These are phyloP conservation scores for Numida meleagris DNA, from an alignment of 2,113 vertebrate genomes.

Conservation along the genomic window DNA sequence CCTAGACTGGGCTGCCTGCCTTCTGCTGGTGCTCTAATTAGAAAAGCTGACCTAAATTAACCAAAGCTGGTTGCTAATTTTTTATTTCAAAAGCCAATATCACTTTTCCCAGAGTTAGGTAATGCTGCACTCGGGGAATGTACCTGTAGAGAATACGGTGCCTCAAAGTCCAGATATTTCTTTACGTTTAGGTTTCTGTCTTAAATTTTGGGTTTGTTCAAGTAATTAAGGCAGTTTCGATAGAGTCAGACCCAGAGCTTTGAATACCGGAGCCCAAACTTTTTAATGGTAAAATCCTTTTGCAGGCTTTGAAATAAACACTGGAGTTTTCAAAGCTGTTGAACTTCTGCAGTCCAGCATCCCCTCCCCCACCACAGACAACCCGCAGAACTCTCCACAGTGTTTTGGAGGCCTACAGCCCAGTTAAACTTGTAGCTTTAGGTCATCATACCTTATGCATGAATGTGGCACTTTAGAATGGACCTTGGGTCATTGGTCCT, in stretches of 20 bases:
- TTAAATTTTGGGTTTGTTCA: neutral
- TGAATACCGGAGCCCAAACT: neutral
- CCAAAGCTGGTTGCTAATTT: neutral
- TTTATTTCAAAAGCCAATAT: neutral
- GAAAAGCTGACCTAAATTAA: constrained; percentile 50
- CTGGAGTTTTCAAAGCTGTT: neutral
- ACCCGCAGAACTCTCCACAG: neutral
- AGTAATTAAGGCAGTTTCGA: neutral
- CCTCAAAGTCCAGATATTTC: neutral
- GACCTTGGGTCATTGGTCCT: neutral
- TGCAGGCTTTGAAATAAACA: neutral
- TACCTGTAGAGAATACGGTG: neutral
- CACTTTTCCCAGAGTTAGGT: neutral
- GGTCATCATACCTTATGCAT: neutral
- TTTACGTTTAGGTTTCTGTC: neutral
- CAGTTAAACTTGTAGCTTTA: neutral
- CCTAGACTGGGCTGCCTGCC: neutral
- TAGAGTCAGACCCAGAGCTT: neutral
- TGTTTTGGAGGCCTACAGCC: neutral
- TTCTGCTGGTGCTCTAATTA: constrained; percentile 48
- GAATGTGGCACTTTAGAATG: neutral
- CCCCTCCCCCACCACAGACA: neutral
- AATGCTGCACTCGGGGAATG: neutral
- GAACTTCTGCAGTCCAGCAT: neutral
- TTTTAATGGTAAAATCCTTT: neutral